Percentiles rank a stretch among this genome's conserved stretches.
phyloP scores from a whole-genome alignment of 2,113 vertebrate genomes.

The Phrynosoma platyrhinos region DNA sequence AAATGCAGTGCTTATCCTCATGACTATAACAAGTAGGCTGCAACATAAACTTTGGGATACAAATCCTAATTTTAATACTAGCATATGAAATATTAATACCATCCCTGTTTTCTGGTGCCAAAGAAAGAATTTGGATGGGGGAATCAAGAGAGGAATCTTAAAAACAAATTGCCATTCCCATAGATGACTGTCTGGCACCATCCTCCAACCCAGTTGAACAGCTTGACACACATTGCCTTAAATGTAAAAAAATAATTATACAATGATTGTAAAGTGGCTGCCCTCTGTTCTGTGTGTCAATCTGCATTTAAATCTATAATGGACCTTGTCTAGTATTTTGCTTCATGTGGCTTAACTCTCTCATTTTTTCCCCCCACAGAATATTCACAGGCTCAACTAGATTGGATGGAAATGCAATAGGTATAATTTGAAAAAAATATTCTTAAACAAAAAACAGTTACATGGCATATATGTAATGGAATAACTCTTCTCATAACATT shows the following conservation, averaged over 20 bases:
- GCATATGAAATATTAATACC: not conserved
- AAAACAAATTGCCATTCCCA: not conserved
- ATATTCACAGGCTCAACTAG: constrained; percentile 97
- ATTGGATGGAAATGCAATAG: constrained; percentile 95
- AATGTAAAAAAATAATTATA: not conserved
- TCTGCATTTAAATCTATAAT: not conserved
- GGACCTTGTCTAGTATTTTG: not conserved
- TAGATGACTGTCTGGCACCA: not conserved
- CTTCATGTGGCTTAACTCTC: constrained; percentile 1
- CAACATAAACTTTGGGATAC: constrained; percentile 9
- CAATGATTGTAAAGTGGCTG: not conserved
- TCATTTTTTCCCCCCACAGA: constrained; percentile 71
- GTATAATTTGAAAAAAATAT: constrained; percentile 74
- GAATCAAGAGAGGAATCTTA: not conserved
- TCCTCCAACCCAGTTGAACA: no score
- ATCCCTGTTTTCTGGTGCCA: not conserved
- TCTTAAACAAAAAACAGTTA: not conserved
- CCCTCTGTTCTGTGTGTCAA: not conserved
- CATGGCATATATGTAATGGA: not conserved
- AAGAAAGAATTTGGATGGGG: not conserved
- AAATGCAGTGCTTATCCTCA: not conserved
- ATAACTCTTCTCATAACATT: not conserved
- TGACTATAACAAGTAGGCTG: not conserved
- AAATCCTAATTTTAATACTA: not conserved
- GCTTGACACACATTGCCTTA: not conserved